Base-by-base conservation (phyloP, 2,888 invertebrate genomes). In the Gymnosoma rotundatum region DNA sequence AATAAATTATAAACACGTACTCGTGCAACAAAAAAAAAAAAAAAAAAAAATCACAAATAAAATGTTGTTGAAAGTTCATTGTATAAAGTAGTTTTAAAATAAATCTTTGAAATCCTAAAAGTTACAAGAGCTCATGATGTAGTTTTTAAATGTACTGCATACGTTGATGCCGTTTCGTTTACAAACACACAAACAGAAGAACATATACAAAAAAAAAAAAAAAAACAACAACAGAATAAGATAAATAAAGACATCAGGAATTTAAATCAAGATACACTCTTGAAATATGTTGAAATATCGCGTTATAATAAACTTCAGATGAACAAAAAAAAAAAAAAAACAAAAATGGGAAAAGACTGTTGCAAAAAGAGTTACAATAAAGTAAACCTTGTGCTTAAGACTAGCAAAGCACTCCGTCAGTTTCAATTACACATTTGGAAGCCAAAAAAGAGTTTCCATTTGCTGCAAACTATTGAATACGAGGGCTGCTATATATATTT, bases 91-190 rank as follows among this genome's bases (percentile, higher is more conserved):
- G 61, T 76, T 82, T 80, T 67, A 50, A 73, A 84, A 81, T 78
- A 84, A 81, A 78, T 81, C 78, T 78, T 64, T 78, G 74, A 70
- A 81, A 78, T 74, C 63, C 60, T 63, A 73, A 81, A 81, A 78
- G 74, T 69, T 75, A 73, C 84, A 78, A 78, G 72, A 81, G 74
- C 78, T 81, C 78, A 78, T 81, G 84, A 78, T 81, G 84, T 74
- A 73, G 78, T 78, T 73, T 84, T 72, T 25, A 63, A 67, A 66
- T 76, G 66, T 67, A 60, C 20, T 75, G 50, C 61, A 54, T 21
- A 42, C 50, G 18, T 72, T 58, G 21, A 72, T 72, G 66, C 70
- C 76, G 48, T 58, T 58, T 45, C 12, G 42, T n/a, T 48, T 2
- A 36, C 36, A 38, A 32, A n/a, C n/a, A 60, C 36, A 66, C 58